Evolutionary conservation across 1,140 invertebrate genomes (phyloP).

Genomic region (Cylas formicarius): DNA sequence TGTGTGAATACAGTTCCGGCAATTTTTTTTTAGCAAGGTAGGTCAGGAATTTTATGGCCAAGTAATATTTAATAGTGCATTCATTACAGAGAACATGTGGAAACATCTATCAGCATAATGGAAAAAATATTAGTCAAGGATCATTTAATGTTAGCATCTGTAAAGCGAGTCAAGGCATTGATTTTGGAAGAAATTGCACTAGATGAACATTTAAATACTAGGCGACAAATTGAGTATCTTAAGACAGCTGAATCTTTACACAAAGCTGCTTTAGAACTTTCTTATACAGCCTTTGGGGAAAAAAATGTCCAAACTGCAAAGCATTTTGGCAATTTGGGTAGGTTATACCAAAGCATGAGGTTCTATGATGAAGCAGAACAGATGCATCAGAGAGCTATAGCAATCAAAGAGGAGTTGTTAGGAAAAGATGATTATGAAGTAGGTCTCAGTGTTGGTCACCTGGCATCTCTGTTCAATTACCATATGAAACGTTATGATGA

Average conservation of each 20-base stretch:
- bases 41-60: constrained; percentile 11
- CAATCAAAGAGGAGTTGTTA: constrained; percentile 80
- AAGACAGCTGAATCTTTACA: constrained; percentile 75
- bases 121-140: constrained; percentile 68
- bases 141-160: constrained; percentile 78
- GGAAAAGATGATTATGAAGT: constrained; percentile 87
- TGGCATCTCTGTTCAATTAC: constrained; percentile 90
- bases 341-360: constrained; percentile 86
- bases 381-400: constrained; percentile 87
- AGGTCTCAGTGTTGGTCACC: constrained; percentile 81
- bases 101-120: constrained; percentile 76
- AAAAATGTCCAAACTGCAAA: constrained; percentile 91
- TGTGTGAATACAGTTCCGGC: constrained; percentile 83
- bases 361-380: constrained; percentile 76
- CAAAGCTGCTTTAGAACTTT: constrained; percentile 66
- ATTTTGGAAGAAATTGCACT: constrained; percentile 90
- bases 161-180: constrained; percentile 83
- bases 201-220: constrained; percentile 48
- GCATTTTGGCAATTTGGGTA: constrained; percentile 89
- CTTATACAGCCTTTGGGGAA: constrained; percentile 77
- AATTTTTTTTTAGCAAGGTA: constrained; percentile 70
- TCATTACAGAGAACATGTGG: constrained; percentile 61
- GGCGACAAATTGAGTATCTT: constrained; percentile 50
- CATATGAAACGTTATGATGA: constrained; percentile 81
- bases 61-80: constrained; percentile 6